These are phyloP conservation scores for Sula dactylatra DNA, from an alignment of 2,113 vertebrate genomes.

Conservation along the genomic window DNA sequence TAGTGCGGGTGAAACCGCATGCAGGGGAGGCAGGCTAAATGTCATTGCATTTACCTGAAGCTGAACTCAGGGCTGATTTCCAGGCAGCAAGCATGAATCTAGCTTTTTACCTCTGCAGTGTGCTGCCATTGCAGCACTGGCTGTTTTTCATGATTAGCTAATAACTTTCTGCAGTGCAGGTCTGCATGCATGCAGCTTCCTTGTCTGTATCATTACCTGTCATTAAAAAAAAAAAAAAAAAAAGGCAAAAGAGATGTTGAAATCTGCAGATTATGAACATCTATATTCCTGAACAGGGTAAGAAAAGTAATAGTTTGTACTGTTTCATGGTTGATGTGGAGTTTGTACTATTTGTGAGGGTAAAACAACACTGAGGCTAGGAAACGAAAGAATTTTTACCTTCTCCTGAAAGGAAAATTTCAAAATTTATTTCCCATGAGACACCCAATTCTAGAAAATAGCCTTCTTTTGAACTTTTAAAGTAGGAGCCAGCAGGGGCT, in stretches of 20 bases:
- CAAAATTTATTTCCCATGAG: neutral
- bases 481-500: neutral
- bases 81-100: neutral
- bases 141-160: neutral
- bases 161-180: constrained; percentile 25
- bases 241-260: neutral
- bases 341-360: neutral
- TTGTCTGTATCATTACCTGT: neutral
- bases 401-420: neutral
- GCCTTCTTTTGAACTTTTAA: neutral
- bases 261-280: neutral
- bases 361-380: neutral
- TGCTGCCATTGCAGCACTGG: neutral
- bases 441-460: neutral
- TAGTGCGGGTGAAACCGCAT: rapidly evolving
- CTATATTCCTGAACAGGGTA: neutral
- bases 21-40: neutral
- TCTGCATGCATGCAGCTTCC: neutral
- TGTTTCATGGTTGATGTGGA: neutral
- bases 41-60: neutral
- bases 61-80: neutral
- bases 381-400: neutral
- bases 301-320: neutral
- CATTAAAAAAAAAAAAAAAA: neutral
- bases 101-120: neutral